A percentile compares a stretch with the other conserved stretches of the same genome.
phyloP scores from a whole-genome alignment of 1,140 invertebrate species.

The Notospermus geniculatus region DNA sequence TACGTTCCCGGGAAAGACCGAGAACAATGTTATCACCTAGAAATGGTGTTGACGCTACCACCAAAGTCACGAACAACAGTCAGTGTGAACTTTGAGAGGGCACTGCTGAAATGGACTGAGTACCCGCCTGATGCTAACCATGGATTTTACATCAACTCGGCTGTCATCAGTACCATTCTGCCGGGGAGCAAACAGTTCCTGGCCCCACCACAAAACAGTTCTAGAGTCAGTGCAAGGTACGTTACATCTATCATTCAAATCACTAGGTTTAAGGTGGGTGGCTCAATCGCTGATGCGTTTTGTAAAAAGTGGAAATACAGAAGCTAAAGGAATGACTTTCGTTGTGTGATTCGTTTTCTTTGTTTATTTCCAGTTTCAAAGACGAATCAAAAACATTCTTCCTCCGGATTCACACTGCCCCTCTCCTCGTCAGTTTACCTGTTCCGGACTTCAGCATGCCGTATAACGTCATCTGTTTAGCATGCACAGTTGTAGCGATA shows the following conservation, averaged over 20 bases:
- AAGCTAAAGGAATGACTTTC: background rate
- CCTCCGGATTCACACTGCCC: conserved; percentile 74
- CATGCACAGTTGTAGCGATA: conserved; percentile 93
- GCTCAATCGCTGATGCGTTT: background rate
- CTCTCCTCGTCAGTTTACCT: conserved; percentile 87
- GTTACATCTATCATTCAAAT: background rate
- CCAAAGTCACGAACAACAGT: conserved; percentile 77
- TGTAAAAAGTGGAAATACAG: background rate
- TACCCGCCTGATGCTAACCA: conserved; percentile 99
- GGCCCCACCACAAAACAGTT: conserved; percentile 69
- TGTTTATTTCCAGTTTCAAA: conserved; percentile 29
- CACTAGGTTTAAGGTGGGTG: background rate
- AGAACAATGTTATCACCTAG: conserved; percentile 81
- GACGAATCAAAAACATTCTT: conserved; percentile 32
- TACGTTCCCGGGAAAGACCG: conserved; percentile 83
- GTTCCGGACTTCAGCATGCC: conserved; percentile 99
- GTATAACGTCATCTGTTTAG: conserved; percentile 97
- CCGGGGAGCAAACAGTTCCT: conserved; percentile 78
- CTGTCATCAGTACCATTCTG: conserved; percentile 75
- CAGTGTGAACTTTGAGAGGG: conserved; percentile 87
- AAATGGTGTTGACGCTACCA: conserved; percentile 78
- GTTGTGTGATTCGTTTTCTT: background rate
- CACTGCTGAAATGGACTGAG: conserved; percentile 96
- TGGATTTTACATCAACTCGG: conserved; percentile 65
- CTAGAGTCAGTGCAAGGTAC: conserved; percentile 65